Percentiles rank a stretch among this genome's conserved stretches.
Conservation (phyloP, 1,140 invertebrate species). For the Drosophila melanica region DNA sequence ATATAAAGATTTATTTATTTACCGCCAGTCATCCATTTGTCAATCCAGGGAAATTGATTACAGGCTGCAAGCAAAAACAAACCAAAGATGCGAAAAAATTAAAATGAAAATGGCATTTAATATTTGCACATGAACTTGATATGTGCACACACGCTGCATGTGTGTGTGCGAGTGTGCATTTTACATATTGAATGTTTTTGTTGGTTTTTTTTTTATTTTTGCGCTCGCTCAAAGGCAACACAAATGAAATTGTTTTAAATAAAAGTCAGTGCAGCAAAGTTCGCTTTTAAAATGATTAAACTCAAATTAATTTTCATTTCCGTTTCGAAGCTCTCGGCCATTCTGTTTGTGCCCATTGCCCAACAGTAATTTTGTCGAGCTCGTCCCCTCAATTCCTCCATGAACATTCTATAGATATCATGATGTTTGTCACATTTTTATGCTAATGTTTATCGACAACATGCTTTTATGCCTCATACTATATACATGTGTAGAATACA, state of each 20-base stretch:
- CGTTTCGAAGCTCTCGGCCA: slow-evolving; percentile 7
- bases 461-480: slow-evolving; percentile 62
- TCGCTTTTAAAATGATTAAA: slow-evolving; percentile 81
- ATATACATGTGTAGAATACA: slow-evolving; percentile 18
- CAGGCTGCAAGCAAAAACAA: slow-evolving; percentile 67
- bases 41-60: slow-evolving; percentile 83
- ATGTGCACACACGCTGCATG: not conserved
- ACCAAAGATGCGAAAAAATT: slow-evolving; percentile 16
- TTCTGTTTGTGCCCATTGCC: slow-evolving; percentile 18
- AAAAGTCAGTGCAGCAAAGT: slow-evolving; percentile 67
- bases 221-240: slow-evolving; percentile 44
- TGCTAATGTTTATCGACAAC: slow-evolving; percentile 75
- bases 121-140: slow-evolving; percentile 73
- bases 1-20: slow-evolving; percentile 79
- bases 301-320: slow-evolving; percentile 75
- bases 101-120: slow-evolving; percentile 68
- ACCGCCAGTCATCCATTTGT: slow-evolving; percentile 77
- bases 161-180: slow-evolving; percentile 43
- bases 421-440: slow-evolving; percentile 74
- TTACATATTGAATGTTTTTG: slow-evolving; percentile 71
- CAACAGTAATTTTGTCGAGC: slow-evolving; percentile 42
- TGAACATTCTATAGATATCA: slow-evolving; percentile 27
- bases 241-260: slow-evolving; percentile 76
- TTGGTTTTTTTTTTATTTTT: slow-evolving; percentile 32
- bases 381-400: not conserved